phyloP scores from a whole-genome alignment of 1,140 invertebrate species.

The Manduca sexta region DNA sequence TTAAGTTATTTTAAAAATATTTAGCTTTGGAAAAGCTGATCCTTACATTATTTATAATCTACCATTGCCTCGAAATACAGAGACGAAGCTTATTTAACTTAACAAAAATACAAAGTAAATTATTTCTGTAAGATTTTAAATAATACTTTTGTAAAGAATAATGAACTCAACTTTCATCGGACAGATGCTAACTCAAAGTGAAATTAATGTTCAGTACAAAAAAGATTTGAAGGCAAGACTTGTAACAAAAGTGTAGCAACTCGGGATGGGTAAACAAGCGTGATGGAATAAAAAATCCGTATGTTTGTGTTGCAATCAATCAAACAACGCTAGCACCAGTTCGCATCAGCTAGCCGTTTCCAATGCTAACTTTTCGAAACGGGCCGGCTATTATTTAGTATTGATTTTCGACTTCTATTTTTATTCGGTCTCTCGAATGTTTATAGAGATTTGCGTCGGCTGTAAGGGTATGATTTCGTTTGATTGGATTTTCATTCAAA shows the following conservation, averaged over 20 bases:
- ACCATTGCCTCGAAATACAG: too few relatives aligned
- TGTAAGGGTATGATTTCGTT: conserved; percentile 28
- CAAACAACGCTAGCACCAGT: conserved; percentile 48
- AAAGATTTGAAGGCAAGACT: conserved; percentile 9
- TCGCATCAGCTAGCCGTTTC: conserved; percentile 26
- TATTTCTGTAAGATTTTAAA: conserved; percentile 1
- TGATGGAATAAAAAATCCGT: conserved; percentile 27
- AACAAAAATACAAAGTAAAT: neutral
- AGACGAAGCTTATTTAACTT: too few relatives aligned
- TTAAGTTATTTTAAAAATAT: too few relatives aligned
- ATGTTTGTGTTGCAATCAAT: conserved; percentile 60
- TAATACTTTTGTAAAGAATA: neutral
- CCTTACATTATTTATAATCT: too few relatives aligned
- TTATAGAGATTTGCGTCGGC: conserved; percentile 45
- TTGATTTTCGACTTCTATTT: conserved; percentile 48
- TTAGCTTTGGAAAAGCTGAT: too few relatives aligned
- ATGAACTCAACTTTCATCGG: neutral
- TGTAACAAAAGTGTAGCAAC: conserved; percentile 24
- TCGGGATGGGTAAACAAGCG: conserved; percentile 27
- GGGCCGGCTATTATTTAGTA: conserved; percentile 47
- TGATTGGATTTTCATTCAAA: conserved; percentile 32
- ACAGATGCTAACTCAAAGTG: conserved; percentile 10
- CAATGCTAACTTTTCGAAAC: conserved; percentile 52
- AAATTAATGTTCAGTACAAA: conserved; percentile 1
- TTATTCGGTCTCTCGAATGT: conserved; percentile 42